Percentiles rank a stretch among this genome's conserved stretches.
Conservation (phyloP, 92 coral and sea anemone genomes). For the Pocillopora grandis region DNA sequence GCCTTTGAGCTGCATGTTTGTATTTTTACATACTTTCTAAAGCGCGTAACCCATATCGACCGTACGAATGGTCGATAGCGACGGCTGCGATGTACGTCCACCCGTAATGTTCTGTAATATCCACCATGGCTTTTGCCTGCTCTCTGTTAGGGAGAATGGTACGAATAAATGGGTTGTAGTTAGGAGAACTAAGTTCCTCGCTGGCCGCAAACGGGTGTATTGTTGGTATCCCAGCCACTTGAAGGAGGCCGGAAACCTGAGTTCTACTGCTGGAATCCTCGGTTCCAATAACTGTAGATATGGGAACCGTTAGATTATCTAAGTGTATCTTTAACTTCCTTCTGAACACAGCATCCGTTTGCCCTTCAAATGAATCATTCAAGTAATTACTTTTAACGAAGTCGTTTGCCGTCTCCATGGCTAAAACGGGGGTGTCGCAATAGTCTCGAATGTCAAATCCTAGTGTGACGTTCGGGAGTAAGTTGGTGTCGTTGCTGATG, state of each 20-base stretch:
- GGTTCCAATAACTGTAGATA: conserved; percentile 72
- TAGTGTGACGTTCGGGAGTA: conserved; percentile 60
- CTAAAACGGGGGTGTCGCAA: conserved; percentile 73
- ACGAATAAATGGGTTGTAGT: conserved; percentile 68
- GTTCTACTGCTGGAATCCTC: conserved; percentile 79
- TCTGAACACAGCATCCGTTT: neutral
- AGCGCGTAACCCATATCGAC: conserved; percentile 81
- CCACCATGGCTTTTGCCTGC: conserved; percentile 86
- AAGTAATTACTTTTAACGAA: conserved; percentile 61
- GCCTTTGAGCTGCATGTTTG: too few relatives aligned
- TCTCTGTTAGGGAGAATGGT: conserved; percentile 83
- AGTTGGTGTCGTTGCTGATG: conserved; percentile 53
- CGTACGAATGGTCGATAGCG: conserved; percentile 83
- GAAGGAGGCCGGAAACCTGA: conserved; percentile 67
- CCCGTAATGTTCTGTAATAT: conserved; percentile 66
- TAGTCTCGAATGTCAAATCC: conserved; percentile 78
- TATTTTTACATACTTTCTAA: conserved; percentile 43
- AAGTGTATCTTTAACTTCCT: neutral
- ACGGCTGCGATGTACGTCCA: conserved; percentile 85
- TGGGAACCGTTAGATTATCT: conserved; percentile 55
- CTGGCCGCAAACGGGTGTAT: conserved; percentile 79
- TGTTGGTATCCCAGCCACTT: conserved; percentile 70
- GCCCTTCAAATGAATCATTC: conserved; percentile 28
- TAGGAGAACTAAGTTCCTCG: conserved; percentile 78
- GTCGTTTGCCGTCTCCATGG: conserved; percentile 64